Evolutionary conservation across 2,888 invertebrate genomes (phyloP).

Genomic region (Nesidiocoris tenuis): DNA sequence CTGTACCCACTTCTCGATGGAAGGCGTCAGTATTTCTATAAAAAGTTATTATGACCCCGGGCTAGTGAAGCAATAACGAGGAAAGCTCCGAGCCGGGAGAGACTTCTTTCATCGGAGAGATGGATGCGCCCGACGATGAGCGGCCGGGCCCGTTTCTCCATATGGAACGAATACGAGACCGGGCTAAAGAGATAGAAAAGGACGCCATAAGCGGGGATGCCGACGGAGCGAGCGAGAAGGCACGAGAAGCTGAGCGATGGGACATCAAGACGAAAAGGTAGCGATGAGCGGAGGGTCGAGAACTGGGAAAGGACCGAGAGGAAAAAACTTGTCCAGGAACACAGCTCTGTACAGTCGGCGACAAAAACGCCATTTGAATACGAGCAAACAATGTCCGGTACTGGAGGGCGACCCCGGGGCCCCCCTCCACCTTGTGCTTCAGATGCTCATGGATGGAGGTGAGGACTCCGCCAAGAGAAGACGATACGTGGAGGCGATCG

Average conservation of each 20-base stretch:
- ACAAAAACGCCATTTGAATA: slow-evolving; percentile 43
- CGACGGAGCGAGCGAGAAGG: too few species aligned
- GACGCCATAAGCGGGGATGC: too few species aligned
- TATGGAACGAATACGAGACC: slow-evolving; percentile 16
- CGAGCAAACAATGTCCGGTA: slow-evolving; percentile 35
- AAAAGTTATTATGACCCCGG: slow-evolving; percentile 39
- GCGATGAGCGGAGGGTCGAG: slow-evolving; percentile 7
- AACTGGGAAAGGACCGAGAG: neutral
- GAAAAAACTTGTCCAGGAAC: slow-evolving; percentile 41
- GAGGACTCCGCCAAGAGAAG: neutral
- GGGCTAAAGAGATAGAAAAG: neutral
- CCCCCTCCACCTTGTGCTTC: neutral
- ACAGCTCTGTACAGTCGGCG: slow-evolving; percentile 33
- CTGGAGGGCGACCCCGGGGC: slow-evolving; percentile 10
- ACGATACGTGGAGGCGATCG: slow-evolving; percentile 36
- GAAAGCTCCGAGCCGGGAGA: slow-evolving; percentile 25
- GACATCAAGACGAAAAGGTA: slow-evolving; percentile 28
- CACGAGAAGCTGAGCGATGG: slow-evolving; percentile 14
- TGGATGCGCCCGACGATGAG: slow-evolving; percentile 27
- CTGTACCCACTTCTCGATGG: slow-evolving; percentile 13
- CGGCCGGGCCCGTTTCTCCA: slow-evolving; percentile 25
- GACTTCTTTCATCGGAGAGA: slow-evolving; percentile 8
- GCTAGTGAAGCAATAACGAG: slow-evolving; percentile 33
- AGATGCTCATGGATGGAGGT: too few species aligned
- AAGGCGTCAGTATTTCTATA: slow-evolving; percentile 40